Base-by-base conservation (phyloP, 2,888 invertebrate genomes). In the Andrena hattorfiana region DNA sequence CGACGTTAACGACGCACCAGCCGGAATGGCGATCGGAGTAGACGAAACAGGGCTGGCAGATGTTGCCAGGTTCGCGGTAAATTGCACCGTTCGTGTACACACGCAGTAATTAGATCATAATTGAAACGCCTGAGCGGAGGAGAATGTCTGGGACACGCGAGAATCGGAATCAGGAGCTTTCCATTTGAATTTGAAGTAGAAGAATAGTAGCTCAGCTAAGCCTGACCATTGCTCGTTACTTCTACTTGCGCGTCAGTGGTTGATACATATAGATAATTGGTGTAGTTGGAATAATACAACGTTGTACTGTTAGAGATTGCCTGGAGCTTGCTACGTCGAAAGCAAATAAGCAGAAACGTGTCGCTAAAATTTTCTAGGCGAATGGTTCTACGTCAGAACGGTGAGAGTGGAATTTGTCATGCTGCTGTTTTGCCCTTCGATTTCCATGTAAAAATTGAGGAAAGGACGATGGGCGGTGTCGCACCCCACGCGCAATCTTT, bases 41-140 rank as follows among this genome's bases (percentile, higher is more conserved):
- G 81, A 77, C 87, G 86, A 76, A 85, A 86, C 89, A 87, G 78
- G 83, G 85, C 71, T 83, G 88, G 90, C 93, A 93, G 92, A 93
- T 93, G 93, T 90, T 89, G 87, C 89, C 85, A 78, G 77, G 85
- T 70, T 76, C 64, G 66, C 42, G 89, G 90, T 90, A 91, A 71
- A 92, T 91, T 91, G 89, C 90, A 88, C 84, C 83, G 80, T 83
- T 77, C 85, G 81, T 77, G 85, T 87, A 89, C 73, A 70, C 74
- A 73, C 72, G 75, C 71, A 79, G 90, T 91, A 92, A 93, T 93
- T 92, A 92, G 90, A 90, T 90, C 89, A 87, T 92, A 91, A 93
- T 92, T 92, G 90, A 92, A 92, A 90, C 81, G 32, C 74, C 48
- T 16, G 49, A 28, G 28, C 13, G 35, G 28, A 35, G n/a, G 8